Evolutionary conservation across 2,888 invertebrate genomes (phyloP).

Genomic region (Himalopsyche kuldschensis): DNA sequence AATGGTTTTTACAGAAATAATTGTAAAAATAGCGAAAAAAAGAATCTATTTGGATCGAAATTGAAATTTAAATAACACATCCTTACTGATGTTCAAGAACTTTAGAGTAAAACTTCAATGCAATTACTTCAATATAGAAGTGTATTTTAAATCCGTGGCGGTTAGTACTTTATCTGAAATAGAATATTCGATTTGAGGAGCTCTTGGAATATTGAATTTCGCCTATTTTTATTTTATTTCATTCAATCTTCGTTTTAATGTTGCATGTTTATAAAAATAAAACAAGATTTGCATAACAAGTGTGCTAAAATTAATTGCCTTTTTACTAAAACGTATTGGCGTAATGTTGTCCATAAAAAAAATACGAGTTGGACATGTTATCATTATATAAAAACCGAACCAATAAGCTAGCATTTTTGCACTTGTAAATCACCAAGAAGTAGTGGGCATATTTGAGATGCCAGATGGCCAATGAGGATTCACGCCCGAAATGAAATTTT

Average conservation of each 20-base stretch:
- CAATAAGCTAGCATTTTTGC: too few relatives aligned
- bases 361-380: too few relatives aligned
- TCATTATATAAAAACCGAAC: too few relatives aligned
- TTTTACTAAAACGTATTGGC: too few relatives aligned
- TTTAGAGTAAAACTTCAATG: conserved; percentile 19
- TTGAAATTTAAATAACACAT: background rate
- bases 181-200: conserved; percentile 9
- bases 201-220: background rate
- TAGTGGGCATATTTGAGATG: too few relatives aligned
- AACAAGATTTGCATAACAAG: background rate
- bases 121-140: conserved; percentile 32
- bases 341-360: too few relatives aligned
- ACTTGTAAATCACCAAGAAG: too few relatives aligned
- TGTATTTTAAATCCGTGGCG: conserved; percentile 9
- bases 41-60: too few relatives aligned
- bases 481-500: too few relatives aligned
- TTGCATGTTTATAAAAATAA: background rate
- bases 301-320: background rate
- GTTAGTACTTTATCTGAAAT: background rate
- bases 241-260: background rate
- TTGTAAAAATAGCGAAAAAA: too few relatives aligned
- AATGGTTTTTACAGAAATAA: too few relatives aligned
- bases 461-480: too few relatives aligned
- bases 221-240: background rate
- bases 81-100: background rate